These are phyloP conservation scores for Sebastolobus alascanus DNA, from an alignment of 2,797 vertebrate species.

Conservation along the genomic window DNA sequence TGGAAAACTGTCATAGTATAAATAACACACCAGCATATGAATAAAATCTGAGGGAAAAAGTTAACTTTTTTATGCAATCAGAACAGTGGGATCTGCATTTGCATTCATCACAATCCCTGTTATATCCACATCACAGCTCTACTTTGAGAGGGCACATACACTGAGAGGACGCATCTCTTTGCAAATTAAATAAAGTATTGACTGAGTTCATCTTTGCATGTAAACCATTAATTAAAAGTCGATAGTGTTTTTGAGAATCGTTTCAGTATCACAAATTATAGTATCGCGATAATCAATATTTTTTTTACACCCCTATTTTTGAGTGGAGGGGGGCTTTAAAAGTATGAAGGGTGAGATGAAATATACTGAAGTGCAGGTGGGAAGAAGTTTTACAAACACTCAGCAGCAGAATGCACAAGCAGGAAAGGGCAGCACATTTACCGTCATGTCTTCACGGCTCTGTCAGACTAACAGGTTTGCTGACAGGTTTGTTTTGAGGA, in stretches of 20 bases:
- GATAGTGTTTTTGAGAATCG: background rate
- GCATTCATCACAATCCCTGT: too few relatives aligned
- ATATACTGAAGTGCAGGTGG: background rate
- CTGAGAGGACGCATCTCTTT: background rate
- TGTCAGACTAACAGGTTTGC: slow-evolving; percentile 15
- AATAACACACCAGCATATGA: too few relatives aligned
- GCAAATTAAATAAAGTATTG: background rate
- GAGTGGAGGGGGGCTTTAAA: slow-evolving; percentile 3
- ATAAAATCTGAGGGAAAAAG: too few relatives aligned
- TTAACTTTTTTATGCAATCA: too few relatives aligned
- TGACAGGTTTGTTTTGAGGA: slow-evolving; percentile 53
- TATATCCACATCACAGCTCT: too few relatives aligned
- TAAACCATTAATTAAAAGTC: background rate
- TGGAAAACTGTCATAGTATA: too few relatives aligned
- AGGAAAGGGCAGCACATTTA: slow-evolving; percentile 12
- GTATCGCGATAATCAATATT: background rate
- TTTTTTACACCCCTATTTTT: background rate
- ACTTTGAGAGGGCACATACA: too few relatives aligned
- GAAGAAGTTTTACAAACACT: slow-evolving; percentile 36
- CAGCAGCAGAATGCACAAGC: slow-evolving; percentile 7
- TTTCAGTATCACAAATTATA: too few relatives aligned
- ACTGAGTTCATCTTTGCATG: background rate
- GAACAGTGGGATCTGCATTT: too few relatives aligned
- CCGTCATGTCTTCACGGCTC: slow-evolving; percentile 17
- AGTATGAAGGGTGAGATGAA: slow-evolving; percentile 23